Evolutionary conservation across 1,140 invertebrate genomes (phyloP).

Genomic region (Cydia splendana): DNA sequence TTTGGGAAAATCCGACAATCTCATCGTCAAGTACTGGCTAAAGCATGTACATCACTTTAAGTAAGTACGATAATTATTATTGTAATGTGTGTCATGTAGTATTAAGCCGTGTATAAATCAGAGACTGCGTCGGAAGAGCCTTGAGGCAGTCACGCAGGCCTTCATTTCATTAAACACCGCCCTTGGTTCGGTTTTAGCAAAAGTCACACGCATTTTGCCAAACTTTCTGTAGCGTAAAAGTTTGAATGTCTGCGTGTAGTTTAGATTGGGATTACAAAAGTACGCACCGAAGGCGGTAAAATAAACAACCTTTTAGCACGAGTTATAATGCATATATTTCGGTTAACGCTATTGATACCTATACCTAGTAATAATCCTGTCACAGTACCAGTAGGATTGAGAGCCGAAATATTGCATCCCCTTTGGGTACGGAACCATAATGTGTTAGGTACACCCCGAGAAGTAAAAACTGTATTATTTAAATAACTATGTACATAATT

Average conservation of each 20-base stretch:
- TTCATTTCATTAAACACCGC: constrained; percentile 30
- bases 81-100: constrained; percentile 27
- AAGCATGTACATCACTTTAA: too few species aligned
- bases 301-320: background rate
- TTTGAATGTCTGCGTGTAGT: background rate
- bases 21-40: too few species aligned
- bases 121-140: constrained; percentile 23
- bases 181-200: constrained; percentile 24
- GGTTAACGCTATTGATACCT: background rate
- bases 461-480: background rate
- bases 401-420: too few species aligned
- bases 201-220: constrained; percentile 20
- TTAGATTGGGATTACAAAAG: background rate
- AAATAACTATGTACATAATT: background rate
- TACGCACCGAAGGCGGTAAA: background rate
- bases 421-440: too few species aligned
- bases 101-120: constrained; percentile 8
- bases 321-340: background rate
- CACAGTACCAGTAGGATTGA: too few species aligned
- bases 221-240: constrained; percentile 17
- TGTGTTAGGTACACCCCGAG: too few species aligned
- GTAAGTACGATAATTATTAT: background rate
- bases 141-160: constrained; percentile 25
- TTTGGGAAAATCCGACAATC: too few species aligned
- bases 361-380: background rate